phyloP scores from a whole-genome alignment of 2,113 vertebrate genomes.

The Psilopsiagon aurifrons region DNA sequence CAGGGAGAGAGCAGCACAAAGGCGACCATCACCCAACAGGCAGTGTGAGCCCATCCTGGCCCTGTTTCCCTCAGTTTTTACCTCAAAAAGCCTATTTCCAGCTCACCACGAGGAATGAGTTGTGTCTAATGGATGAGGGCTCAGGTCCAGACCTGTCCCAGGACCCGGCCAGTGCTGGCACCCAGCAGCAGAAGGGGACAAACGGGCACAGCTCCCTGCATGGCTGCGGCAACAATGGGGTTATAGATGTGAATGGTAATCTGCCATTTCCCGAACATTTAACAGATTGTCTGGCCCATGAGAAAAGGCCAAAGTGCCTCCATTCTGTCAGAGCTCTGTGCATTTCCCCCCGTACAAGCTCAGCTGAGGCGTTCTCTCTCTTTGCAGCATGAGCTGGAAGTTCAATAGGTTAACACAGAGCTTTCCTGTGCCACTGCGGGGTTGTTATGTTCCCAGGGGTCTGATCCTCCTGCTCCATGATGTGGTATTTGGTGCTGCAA shows the following conservation, averaged over 20 bases:
- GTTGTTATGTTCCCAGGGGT: neutral
- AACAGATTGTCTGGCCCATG: slow-evolving; percentile 39
- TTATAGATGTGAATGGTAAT: slow-evolving; percentile 68
- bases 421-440: rapidly evolving
- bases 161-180: neutral
- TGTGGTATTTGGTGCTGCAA: neutral
- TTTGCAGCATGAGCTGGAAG: neutral
- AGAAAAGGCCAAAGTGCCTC: slow-evolving; percentile 51
- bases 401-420: neutral
- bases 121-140: rapidly evolving
- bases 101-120: neutral
- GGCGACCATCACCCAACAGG: rapidly evolving
- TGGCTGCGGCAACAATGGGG: neutral
- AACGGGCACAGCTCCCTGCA: neutral
- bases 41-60: neutral
- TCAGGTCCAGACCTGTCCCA: neutral
- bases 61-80: neutral
- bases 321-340: neutral
- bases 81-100: neutral
- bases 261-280: slow-evolving; percentile 67
- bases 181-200: neutral
- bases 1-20: neutral
- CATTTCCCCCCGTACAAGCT: neutral
- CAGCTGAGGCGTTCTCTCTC: slow-evolving; percentile 18
- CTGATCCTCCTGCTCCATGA: neutral